Conservation (phyloP, 2,888 invertebrate genomes). For the Agrilus biguttatus region DNA sequence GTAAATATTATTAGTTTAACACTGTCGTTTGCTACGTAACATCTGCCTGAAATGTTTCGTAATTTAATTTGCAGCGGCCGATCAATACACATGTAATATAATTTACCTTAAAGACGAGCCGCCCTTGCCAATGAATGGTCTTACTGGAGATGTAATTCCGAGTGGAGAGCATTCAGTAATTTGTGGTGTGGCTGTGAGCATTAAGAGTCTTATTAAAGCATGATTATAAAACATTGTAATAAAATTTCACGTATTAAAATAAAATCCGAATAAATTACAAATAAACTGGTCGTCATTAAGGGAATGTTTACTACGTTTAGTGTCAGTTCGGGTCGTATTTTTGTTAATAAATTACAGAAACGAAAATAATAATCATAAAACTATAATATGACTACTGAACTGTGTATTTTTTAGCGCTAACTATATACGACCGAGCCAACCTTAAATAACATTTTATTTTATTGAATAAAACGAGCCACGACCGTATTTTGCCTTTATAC, state of each 20-base stretch:
- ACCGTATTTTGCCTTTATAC: conserved; percentile 16
- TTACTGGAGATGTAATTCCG: conserved; percentile 13
- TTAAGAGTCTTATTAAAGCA: conserved; percentile 34
- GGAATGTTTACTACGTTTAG: conserved; percentile 32
- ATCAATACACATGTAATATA: too few relatives aligned
- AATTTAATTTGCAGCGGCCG: too few relatives aligned
- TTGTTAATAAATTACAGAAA: conserved; percentile 35
- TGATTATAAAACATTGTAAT: conserved; percentile 36
- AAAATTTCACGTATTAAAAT: conserved; percentile 36
- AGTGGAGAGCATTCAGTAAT: conserved; percentile 17
- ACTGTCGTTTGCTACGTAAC: too few relatives aligned
- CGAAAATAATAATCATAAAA: conserved; percentile 33
- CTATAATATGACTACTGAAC: conserved; percentile 34
- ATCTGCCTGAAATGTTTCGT: too few relatives aligned
- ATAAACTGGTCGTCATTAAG: conserved; percentile 34
- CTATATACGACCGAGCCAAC: conserved; percentile 6
- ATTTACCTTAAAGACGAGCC: too few relatives aligned
- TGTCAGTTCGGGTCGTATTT: conserved; percentile 32
- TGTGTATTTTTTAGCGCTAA: conserved; percentile 16
- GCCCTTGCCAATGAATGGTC: background rate
- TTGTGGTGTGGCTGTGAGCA: conserved; percentile 27
- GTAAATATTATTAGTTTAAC: too few relatives aligned
- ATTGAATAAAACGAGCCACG: conserved; percentile 21
- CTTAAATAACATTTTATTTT: conserved; percentile 23
- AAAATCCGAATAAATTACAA: conserved; percentile 35